phyloP scores from a whole-genome alignment of 2,797 vertebrate species.

The Coilia nasus region DNA sequence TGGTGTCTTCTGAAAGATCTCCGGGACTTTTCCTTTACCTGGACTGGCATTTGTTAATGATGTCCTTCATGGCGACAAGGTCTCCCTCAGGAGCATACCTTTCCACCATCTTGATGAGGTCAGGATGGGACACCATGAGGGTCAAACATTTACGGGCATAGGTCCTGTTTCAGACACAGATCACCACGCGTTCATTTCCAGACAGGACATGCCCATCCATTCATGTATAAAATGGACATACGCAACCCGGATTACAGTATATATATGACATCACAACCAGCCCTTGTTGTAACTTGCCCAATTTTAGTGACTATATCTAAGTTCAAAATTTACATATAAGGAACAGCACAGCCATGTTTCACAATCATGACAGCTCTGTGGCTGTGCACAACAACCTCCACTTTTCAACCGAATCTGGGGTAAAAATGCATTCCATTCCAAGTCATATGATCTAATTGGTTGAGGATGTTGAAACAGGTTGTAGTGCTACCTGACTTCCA shows the following conservation, averaged over 20 bases:
- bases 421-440: background rate
- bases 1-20: too few species aligned
- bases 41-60: background rate
- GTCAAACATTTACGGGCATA: background rate
- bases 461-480: background rate
- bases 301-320: too few species aligned
- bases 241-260: too few species aligned
- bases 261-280: too few species aligned
- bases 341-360: too few species aligned
- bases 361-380: too few species aligned
- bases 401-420: too few species aligned
- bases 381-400: too few species aligned
- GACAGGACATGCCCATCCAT: background rate
- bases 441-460: background rate
- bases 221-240: too few species aligned
- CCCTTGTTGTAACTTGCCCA: too few species aligned
- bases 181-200: background rate
- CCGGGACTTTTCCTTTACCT: too few species aligned
- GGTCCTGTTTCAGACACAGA: background rate
- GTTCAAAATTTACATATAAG: too few species aligned
- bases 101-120: constrained; percentile 22
- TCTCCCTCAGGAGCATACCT: background rate
- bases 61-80: background rate
- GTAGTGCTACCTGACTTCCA: constrained; percentile 70
- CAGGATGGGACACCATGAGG: background rate